Evolutionary conservation across 35 echinoderm and acorn worm species (phyloP).

Genomic region (Heliocidaris erythrogramma): DNA sequence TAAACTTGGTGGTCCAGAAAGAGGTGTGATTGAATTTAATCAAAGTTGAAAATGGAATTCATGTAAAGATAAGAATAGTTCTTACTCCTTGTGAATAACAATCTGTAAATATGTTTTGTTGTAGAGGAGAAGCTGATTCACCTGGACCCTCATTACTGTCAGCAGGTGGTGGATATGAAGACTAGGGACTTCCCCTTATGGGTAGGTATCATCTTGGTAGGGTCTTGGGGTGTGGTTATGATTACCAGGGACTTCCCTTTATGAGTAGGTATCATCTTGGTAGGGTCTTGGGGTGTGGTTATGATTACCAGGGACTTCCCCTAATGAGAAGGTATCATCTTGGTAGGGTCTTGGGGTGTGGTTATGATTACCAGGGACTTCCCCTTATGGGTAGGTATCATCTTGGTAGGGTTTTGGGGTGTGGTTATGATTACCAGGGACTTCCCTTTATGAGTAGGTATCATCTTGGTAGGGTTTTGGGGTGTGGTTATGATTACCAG

Average conservation of each 20-base stretch:
- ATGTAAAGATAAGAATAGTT: too few species aligned
- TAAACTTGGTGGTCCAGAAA: too few species aligned
- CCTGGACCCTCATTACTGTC: constrained; percentile 97
- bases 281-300: constrained; percentile 52
- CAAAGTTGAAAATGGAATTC: too few species aligned
- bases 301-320: constrained; percentile 88
- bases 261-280: constrained; percentile 60
- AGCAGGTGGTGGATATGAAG: constrained; percentile 91
- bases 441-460: constrained; percentile 86
- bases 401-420: not conserved
- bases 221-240: constrained; percentile 69
- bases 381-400: constrained; percentile 76
- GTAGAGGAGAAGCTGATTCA: constrained; percentile 97
- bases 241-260: constrained; percentile 80
- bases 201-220: constrained; percentile 58
- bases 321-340: constrained; percentile 63
- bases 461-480: not conserved
- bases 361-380: constrained; percentile 89
- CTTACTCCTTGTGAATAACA: not conserved
- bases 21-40: too few species aligned
- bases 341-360: constrained; percentile 17
- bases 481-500: constrained; percentile 93
- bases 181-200: constrained; percentile 79
- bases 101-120: constrained; percentile 37
- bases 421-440: constrained; percentile 89